These are phyloP conservation scores for Melopsittacus undulatus DNA, from an alignment of 2,797 vertebrate genomes.

Conservation along the genomic window DNA sequence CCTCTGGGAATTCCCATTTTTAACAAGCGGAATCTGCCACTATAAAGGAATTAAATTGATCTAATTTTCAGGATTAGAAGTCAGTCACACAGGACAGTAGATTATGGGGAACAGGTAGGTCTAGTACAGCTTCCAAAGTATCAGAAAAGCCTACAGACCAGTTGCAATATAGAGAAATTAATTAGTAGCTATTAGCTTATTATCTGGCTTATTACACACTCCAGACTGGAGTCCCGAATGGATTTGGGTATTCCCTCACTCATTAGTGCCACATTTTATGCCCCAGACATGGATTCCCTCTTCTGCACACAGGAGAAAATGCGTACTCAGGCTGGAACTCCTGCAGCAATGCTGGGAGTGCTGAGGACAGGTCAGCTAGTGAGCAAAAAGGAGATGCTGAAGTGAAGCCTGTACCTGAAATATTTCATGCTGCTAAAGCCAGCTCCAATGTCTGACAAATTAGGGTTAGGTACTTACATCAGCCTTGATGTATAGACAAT, in stretches of 20 bases:
- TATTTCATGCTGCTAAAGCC: background rate
- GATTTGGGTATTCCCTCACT: background rate
- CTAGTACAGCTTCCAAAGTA: background rate
- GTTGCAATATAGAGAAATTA: background rate
- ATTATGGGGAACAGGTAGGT: background rate
- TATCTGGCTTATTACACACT: background rate
- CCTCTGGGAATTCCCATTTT: background rate
- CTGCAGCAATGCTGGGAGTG: background rate
- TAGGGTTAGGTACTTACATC: background rate
- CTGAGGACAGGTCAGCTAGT: background rate
- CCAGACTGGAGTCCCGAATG: background rate
- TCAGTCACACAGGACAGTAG: background rate
- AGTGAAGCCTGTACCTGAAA: background rate
- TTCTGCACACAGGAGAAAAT: background rate
- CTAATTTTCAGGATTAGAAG: conserved; percentile 51
- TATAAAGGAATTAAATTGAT: conserved; percentile 9
- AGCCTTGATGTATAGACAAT: background rate
- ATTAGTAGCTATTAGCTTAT: conserved; percentile 10
- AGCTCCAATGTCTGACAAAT: background rate
- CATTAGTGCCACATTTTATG: background rate
- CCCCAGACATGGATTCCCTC: no score
- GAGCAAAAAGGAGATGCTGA: background rate
- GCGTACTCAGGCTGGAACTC: background rate
- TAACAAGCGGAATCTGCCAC: conserved; percentile 6
- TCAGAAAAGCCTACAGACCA: background rate